Evolutionary conservation across 1,140 invertebrate species (phyloP).

Genomic region (Hyphantria cunea): DNA sequence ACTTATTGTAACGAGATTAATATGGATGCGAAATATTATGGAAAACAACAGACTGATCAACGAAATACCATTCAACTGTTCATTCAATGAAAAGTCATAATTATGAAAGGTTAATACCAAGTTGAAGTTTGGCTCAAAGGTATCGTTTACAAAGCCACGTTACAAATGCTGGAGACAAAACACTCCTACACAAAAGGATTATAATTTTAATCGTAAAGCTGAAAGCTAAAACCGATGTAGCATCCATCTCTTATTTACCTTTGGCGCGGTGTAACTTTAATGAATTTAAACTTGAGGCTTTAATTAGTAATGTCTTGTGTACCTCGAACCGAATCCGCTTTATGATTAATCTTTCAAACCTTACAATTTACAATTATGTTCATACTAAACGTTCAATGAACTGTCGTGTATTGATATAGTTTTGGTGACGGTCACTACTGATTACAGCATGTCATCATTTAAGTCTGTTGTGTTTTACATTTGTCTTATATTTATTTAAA

Average conservation of each 20-base stretch:
- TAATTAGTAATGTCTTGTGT: slow-evolving; percentile 3
- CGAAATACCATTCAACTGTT: no score
- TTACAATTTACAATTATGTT: background rate
- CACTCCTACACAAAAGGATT: background rate
- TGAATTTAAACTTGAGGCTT: background rate
- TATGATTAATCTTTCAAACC: background rate
- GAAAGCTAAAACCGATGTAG: background rate
- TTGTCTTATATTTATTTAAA: no score
- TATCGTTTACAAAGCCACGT: slow-evolving; percentile 4
- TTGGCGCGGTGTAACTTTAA: background rate
- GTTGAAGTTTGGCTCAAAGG: background rate
- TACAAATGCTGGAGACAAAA: slow-evolving; percentile 7
- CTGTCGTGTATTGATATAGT: no score
- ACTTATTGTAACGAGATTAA: no score
- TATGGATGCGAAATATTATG: no score
- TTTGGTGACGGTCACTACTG: no score
- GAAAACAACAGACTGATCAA: no score
- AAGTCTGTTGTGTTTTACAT: no score
- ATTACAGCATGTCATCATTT: no score
- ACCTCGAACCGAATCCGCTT: background rate
- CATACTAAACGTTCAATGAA: no score
- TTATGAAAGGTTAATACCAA: background rate
- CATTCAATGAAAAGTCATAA: no score
- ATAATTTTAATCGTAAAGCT: slow-evolving; percentile 9
- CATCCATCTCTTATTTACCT: background rate